A percentile compares a stretch with the other conserved stretches of the same genome.
Conservation (phyloP, 2,113 vertebrate genomes). For the Lutjanus erythropterus region DNA sequence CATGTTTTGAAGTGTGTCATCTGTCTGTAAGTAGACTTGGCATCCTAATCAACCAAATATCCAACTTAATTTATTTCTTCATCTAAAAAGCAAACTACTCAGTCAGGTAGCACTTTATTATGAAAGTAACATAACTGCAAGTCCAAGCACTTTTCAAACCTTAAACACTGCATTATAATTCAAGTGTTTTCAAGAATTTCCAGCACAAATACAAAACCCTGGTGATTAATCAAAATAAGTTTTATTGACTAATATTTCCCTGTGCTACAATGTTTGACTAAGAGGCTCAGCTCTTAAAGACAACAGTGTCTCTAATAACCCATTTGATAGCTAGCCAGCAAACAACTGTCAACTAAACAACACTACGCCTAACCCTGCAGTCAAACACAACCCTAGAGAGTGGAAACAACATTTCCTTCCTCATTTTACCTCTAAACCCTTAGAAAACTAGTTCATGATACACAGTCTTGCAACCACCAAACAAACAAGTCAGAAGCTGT, state of each 20-base stretch:
- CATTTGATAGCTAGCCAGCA: background rate
- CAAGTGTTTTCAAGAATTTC: no score
- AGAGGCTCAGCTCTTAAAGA: background rate
- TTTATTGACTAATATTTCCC: background rate
- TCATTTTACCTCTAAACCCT: constrained; percentile 41
- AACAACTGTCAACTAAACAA: constrained; percentile 37
- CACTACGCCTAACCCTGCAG: background rate
- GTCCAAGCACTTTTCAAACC: no score
- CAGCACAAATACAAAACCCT: no score
- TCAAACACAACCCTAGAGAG: constrained; percentile 45
- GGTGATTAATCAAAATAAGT: background rate
- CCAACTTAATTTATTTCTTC: no score
- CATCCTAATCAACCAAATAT: no score
- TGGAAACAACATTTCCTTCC: constrained; percentile 75
- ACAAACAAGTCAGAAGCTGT: constrained; percentile 54
- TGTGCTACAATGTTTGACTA: background rate
- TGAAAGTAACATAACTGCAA: no score
- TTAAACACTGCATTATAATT: no score
- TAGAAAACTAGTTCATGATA: constrained; percentile 39
- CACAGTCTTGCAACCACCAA: constrained; percentile 34
- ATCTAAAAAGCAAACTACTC: no score
- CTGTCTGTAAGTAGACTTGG: no score
- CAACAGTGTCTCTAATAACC: background rate
- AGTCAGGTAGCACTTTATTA: no score
- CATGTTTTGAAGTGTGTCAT: no score